Evolutionary conservation across 1,140 invertebrate genomes (phyloP).

Genomic region (Liolophura sinensis): DNA sequence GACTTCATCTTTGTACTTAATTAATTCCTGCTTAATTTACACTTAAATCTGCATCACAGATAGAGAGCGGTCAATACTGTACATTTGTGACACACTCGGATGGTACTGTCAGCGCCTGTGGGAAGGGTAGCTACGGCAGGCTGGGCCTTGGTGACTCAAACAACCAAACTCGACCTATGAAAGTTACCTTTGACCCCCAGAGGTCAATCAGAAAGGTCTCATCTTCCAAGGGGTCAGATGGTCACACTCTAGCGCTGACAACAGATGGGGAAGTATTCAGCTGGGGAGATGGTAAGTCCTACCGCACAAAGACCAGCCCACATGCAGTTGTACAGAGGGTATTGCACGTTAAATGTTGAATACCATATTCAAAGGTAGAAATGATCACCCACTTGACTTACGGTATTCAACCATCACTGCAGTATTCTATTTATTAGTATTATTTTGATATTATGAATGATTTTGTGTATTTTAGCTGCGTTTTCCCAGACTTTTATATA

Average conservation of each 20-base stretch:
- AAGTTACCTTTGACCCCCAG: constrained; percentile 59
- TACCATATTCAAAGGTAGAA: too few relatives aligned
- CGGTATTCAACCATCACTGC: too few relatives aligned
- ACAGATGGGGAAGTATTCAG: constrained; percentile 91
- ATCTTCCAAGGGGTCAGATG: constrained; percentile 71
- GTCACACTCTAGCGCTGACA: constrained; percentile 91
- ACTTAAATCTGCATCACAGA: constrained; percentile 47
- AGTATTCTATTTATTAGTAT: too few relatives aligned
- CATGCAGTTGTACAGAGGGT: too few relatives aligned
- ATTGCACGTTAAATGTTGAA: too few relatives aligned
- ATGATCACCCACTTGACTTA: too few relatives aligned
- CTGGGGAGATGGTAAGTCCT: constrained; percentile 82
- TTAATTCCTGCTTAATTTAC: not conserved
- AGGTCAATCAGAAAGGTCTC: constrained; percentile 58
- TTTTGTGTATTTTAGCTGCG: too few relatives aligned
- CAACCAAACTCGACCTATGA: constrained; percentile 63
- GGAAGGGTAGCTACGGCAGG: constrained; percentile 66
- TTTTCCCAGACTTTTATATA: too few relatives aligned
- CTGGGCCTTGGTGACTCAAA: constrained; percentile 65
- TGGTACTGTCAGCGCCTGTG: constrained; percentile 66
- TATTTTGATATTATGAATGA: too few relatives aligned
- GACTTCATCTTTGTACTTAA: not conserved
- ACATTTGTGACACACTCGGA: constrained; percentile 68
- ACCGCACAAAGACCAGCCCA: not conserved
- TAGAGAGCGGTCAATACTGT: constrained; percentile 72